These are phyloP conservation scores for Meliscaeva auricollis DNA, from an alignment of 2,888 invertebrate species.

Conservation along the genomic window DNA sequence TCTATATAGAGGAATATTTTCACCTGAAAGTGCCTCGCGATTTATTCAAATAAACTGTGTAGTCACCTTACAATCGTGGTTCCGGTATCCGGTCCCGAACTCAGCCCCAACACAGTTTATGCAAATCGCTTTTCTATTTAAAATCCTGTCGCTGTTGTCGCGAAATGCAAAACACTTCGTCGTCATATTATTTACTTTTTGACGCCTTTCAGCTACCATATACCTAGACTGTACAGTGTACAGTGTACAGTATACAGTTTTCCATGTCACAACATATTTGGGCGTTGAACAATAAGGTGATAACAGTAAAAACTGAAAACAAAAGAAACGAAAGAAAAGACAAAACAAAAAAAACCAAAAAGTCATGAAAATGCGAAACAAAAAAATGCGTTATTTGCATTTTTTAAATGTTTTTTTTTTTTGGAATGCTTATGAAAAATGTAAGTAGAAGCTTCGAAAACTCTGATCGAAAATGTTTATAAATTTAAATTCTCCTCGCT, in stretches of 20 bases:
- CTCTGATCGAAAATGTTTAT: constrained; percentile 1
- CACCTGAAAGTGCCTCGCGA: constrained; percentile 13
- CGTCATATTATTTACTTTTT: constrained; percentile 59
- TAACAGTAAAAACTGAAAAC: constrained; percentile 41
- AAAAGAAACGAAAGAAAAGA: too few relatives aligned
- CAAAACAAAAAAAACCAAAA: constrained; percentile 49
- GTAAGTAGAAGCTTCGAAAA: neutral
- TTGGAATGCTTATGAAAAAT: constrained; percentile 20
- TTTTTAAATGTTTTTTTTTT: neutral
- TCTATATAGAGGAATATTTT: neutral
- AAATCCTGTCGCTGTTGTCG: constrained; percentile 68
- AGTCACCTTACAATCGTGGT: constrained; percentile 17
- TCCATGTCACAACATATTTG: constrained; percentile 6
- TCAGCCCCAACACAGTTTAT: constrained; percentile 47
- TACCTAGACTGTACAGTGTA: neutral
- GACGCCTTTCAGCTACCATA: constrained; percentile 26
- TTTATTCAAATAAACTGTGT: constrained; percentile 53
- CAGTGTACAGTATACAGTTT: constrained; percentile 43
- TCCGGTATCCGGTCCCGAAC: neutral
- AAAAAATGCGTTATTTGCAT: neutral
- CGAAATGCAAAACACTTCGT: constrained; percentile 57
- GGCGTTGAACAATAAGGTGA: constrained; percentile 35
- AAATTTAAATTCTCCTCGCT: too few relatives aligned
- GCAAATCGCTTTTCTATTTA: constrained; percentile 71
- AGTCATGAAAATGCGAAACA: constrained; percentile 17